Conservation (phyloP, 2,113 vertebrate genomes). For the Clarias batrachus region DNA sequence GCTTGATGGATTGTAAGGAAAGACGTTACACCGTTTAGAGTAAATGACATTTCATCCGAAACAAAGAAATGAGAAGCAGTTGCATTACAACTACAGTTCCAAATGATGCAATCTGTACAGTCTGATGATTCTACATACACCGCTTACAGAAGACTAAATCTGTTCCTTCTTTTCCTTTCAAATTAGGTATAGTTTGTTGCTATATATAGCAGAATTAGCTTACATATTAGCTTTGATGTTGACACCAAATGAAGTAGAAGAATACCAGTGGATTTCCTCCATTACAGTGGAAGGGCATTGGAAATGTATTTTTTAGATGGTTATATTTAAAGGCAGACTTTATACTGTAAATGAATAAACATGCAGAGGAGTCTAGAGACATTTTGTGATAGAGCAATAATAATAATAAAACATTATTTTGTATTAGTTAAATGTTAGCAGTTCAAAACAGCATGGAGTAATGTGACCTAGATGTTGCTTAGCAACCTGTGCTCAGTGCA, state of each 20-base stretch:
- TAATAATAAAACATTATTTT: neutral
- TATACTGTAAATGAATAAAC: neutral
- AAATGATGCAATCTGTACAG: neutral
- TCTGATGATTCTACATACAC: neutral
- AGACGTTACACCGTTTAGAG: neutral
- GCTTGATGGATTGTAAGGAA: neutral
- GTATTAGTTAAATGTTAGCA: neutral
- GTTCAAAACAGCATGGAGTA: neutral
- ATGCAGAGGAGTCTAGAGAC: neutral
- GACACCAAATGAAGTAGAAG: neutral
- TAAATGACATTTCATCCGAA: neutral
- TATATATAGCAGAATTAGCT: neutral
- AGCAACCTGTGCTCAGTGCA: neutral
- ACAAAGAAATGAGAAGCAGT: neutral
- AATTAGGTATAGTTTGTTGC: neutral
- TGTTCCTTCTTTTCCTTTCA: neutral
- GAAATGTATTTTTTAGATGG: neutral
- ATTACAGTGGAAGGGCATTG: neutral
- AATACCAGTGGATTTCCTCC: neutral
- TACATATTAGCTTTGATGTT: neutral
- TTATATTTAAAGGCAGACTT: neutral
- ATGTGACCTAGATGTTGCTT: slow-evolving; percentile 9
- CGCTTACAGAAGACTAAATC: neutral
- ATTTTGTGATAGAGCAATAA: neutral
- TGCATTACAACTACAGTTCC: neutral